Evolutionary conservation across 2,797 vertebrate species (phyloP).

Genomic region (Hirundo rustica): DNA sequence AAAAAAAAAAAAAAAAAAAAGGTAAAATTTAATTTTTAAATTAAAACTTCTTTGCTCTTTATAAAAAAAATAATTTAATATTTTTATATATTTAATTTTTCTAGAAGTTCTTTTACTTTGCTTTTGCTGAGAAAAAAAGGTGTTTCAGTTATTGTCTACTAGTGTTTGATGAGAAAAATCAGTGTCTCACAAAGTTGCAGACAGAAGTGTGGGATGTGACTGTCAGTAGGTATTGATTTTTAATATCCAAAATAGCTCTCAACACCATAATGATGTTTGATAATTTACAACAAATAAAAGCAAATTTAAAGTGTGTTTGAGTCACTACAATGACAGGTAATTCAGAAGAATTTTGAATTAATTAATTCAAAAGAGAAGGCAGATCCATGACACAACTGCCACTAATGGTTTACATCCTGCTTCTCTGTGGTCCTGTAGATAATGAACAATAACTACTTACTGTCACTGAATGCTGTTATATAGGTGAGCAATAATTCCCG

Average conservation of each 20-base stretch:
- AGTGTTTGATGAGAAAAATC: background rate
- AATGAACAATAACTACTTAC: background rate
- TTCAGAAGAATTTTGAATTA: background rate
- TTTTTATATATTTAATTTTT: background rate
- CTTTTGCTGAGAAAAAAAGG: background rate
- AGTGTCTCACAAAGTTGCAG: background rate
- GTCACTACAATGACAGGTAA: background rate
- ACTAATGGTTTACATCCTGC: background rate
- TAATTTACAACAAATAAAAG: background rate
- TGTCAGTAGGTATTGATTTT: background rate
- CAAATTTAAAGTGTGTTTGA: background rate
- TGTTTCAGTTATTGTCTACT: background rate
- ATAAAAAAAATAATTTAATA: accelerated
- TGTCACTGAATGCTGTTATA: background rate
- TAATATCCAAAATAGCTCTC: background rate
- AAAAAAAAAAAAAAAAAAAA: background rate
- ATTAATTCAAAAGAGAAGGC: too few species aligned
- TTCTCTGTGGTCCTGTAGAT: background rate
- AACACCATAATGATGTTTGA: background rate
- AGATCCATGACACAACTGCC: background rate
- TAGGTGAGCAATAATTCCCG: background rate
- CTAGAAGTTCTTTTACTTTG: background rate
- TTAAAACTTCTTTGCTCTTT: background rate
- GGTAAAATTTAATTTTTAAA: background rate
- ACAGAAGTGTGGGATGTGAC: background rate